These are phyloP conservation scores for Clitarchus hookeri DNA, from an alignment of 2,888 invertebrate genomes.

Conservation along the genomic window DNA sequence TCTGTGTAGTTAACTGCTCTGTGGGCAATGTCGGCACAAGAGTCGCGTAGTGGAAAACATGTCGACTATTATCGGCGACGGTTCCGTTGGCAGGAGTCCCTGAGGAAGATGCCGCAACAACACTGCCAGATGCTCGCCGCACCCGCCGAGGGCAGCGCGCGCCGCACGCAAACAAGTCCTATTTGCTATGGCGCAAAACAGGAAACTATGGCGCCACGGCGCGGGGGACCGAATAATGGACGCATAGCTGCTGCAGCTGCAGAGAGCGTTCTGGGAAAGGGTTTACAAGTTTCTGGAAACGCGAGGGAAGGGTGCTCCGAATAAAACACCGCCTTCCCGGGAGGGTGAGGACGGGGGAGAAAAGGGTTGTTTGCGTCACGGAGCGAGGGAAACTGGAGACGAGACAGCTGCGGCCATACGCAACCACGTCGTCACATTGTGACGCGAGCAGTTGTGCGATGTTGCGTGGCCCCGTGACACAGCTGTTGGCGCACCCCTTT, in stretches of 20 bases:
- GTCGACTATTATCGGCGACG: too few species aligned
- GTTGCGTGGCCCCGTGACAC: not conserved
- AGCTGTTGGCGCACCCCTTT: not conserved
- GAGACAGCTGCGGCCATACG: slow-evolving; percentile 4
- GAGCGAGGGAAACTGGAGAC: not conserved
- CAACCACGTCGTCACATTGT: not conserved
- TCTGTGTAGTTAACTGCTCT: too few species aligned
- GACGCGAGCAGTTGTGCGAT: not conserved
- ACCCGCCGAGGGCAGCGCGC: too few species aligned
- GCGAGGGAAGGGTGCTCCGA: not conserved
- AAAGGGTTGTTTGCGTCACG: not conserved
- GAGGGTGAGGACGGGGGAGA: not conserved
- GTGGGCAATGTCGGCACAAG: too few species aligned
- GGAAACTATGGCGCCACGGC: too few species aligned
- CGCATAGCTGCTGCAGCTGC: not conserved
- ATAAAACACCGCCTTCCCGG: not conserved
- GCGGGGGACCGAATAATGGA: too few species aligned
- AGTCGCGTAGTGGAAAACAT: too few species aligned
- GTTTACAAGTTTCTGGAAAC: slow-evolving; percentile 14
- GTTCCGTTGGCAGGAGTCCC: too few species aligned
- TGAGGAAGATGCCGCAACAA: too few species aligned
- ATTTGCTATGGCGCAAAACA: too few species aligned
- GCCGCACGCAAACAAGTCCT: too few species aligned
- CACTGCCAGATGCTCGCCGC: too few species aligned
- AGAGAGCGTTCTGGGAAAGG: not conserved